A percentile compares a stretch with the other conserved stretches of the same genome.
Conservation (phyloP, 2,113 vertebrate genomes). For the Gobius niger region DNA sequence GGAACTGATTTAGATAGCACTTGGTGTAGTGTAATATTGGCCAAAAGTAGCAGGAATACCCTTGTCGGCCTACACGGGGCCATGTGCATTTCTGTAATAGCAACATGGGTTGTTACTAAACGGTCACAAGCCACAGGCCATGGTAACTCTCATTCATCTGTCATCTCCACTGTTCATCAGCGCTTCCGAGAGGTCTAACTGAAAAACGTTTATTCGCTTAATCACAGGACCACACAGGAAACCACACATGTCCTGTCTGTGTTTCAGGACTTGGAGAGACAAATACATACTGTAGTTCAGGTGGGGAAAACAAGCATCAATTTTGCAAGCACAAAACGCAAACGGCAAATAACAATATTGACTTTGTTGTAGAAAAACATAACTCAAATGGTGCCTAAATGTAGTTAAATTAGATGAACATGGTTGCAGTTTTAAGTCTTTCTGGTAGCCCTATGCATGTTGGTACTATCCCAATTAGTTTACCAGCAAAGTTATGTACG, state of each 20-base stretch:
- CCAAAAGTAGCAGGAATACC: slow-evolving; percentile 63
- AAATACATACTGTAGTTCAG: background rate
- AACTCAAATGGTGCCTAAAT: no score
- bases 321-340: no score
- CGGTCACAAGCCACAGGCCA: slow-evolving; percentile 54
- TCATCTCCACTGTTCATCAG: slow-evolving; percentile 56
- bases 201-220: slow-evolving; percentile 70
- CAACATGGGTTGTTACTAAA: slow-evolving; percentile 53
- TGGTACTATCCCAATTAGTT: no score
- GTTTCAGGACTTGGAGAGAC: background rate
- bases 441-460: no score
- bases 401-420: no score
- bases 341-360: no score
- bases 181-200: slow-evolving; percentile 68
- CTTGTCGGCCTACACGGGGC: slow-evolving; percentile 31
- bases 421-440: no score
- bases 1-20: slow-evolving; percentile 92
- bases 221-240: slow-evolving; percentile 60
- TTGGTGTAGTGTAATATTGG: slow-evolving; percentile 94
- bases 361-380: no score
- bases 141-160: slow-evolving; percentile 33
- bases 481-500: no score
- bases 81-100: slow-evolving; percentile 46
- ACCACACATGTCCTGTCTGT: slow-evolving; percentile 56
- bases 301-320: no score